Evolutionary conservation across 2,888 invertebrate species (phyloP).

Genomic region (Arctia plantaginis): DNA sequence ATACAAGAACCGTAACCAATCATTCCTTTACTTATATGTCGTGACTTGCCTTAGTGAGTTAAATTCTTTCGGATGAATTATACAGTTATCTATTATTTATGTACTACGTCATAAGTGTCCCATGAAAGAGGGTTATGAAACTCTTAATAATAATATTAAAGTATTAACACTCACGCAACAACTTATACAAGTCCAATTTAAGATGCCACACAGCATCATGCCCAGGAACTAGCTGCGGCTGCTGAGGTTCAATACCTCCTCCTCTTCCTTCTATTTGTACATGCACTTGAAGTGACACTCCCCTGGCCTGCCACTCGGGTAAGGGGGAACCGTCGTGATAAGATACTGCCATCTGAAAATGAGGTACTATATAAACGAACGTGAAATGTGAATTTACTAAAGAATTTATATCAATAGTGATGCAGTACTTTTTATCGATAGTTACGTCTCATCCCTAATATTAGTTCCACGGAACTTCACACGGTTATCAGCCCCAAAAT

Average conservation of each 20-base stretch:
- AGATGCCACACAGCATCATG: slow-evolving; percentile 93
- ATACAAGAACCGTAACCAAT: no score
- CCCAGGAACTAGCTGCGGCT: slow-evolving; percentile 88
- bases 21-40: not conserved
- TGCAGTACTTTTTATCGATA: no score
- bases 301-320: slow-evolving; percentile 87
- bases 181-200: slow-evolving; percentile 89
- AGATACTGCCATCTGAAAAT: slow-evolving; percentile 91
- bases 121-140: not conserved
- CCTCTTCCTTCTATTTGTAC: slow-evolving; percentile 88
- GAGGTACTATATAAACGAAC: not conserved
- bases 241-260: slow-evolving; percentile 86
- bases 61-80: no score
- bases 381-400: no score
- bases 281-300: slow-evolving; percentile 89
- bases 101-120: not conserved
- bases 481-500: no score
- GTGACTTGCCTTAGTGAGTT: not conserved
- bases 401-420: no score
- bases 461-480: no score
- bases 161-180: slow-evolving; percentile 80
- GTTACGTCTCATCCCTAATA: no score
- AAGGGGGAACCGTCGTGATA: slow-evolving; percentile 96
- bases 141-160: not conserved
- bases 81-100: no score